Percentiles rank a stretch among this genome's conserved stretches.
Evolutionary conservation across 1,140 invertebrate genomes (phyloP).

Genomic region (Ladona fulva): DNA sequence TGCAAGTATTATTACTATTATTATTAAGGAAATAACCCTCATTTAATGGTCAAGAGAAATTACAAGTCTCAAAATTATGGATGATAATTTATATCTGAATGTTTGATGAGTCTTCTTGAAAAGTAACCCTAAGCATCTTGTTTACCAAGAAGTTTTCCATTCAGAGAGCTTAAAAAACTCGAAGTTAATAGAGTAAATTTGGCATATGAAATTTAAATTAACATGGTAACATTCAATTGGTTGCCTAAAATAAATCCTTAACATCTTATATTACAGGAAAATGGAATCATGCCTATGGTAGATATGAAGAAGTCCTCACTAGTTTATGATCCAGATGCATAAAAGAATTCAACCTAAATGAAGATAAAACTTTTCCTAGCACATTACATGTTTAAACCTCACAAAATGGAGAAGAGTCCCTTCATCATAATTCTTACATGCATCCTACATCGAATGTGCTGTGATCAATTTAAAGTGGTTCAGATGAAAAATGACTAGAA

Average conservation of each 20-base stretch:
- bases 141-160: constrained; percentile 4
- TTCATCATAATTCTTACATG: background rate
- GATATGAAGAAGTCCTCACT: constrained; percentile 51
- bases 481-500: background rate
- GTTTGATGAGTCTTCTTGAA: background rate
- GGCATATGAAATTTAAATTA: constrained; percentile 6
- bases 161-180: constrained; percentile 11
- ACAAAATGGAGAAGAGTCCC: constrained; percentile 2
- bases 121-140: background rate
- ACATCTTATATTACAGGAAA: constrained; percentile 35
- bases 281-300: constrained; percentile 48
- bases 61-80: too few relatives aligned
- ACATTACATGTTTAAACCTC: background rate
- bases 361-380: constrained; percentile 2
- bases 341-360: constrained; percentile 23
- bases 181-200: background rate
- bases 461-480: constrained; percentile 12
- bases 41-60: too few relatives aligned
- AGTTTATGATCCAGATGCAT: constrained; percentile 46
- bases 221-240: background rate
- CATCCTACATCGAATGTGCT: background rate
- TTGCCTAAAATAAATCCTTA: constrained; percentile 13
- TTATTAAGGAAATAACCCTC: too few relatives aligned
- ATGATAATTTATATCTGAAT: background rate
- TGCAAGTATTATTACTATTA: too few relatives aligned